Evolutionary conservation across 2,797 vertebrate species (phyloP).

Genomic region (Rhyacichthys aspro): DNA sequence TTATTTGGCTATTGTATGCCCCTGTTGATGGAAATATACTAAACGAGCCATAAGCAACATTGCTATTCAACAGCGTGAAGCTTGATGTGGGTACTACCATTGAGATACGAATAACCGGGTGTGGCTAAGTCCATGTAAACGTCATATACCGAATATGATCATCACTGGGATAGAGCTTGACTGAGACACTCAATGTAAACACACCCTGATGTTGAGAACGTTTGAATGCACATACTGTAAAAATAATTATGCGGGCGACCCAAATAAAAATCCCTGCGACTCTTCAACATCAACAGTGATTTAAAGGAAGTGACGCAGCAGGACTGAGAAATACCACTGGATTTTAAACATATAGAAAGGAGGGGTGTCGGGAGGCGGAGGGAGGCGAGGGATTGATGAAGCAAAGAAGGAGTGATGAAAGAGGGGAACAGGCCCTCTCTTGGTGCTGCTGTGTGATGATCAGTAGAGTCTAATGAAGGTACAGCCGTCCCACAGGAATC

Average conservation of each 20-base stretch:
- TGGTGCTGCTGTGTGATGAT: constrained; percentile 76
- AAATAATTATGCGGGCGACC: not conserved
- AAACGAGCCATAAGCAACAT: too few relatives aligned
- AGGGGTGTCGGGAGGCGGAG: constrained; percentile 29
- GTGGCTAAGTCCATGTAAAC: too few relatives aligned
- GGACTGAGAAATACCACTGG: constrained; percentile 43
- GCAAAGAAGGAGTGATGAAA: constrained; percentile 71
- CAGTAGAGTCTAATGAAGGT: constrained; percentile 85
- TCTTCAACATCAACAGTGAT: constrained; percentile 24
- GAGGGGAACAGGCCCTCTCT: constrained; percentile 67
- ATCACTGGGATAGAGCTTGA: too few relatives aligned
- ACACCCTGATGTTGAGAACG: too few relatives aligned
- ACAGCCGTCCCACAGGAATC: constrained; percentile 76
- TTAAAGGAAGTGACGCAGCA: constrained; percentile 41
- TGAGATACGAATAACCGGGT: too few relatives aligned
- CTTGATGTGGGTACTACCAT: too few relatives aligned
- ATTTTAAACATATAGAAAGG: constrained; percentile 22
- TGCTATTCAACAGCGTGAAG: too few relatives aligned
- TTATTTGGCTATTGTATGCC: too few relatives aligned
- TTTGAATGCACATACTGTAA: too few relatives aligned
- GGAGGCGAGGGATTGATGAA: constrained; percentile 48
- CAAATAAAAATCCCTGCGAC: not conserved
- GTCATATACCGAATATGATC: too few relatives aligned
- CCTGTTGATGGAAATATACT: too few relatives aligned
- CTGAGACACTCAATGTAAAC: too few relatives aligned